A percentile compares a stretch with the other conserved stretches of the same genome.
Evolutionary conservation across 2,888 invertebrate species (phyloP).

Genomic region (Monopis laevigella): DNA sequence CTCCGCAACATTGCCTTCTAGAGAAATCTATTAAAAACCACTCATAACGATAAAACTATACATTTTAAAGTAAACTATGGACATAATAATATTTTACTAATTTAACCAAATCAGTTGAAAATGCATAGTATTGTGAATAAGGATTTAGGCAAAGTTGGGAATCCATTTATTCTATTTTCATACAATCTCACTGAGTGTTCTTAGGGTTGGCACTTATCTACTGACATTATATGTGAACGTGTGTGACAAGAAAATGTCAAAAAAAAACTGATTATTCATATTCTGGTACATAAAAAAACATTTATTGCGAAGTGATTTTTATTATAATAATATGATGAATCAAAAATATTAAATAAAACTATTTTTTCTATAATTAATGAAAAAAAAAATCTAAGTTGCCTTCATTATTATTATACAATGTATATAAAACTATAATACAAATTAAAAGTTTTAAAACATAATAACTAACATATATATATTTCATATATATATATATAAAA

Average conservation of each 20-base stretch:
- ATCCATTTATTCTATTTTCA: neutral
- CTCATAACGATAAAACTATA: neutral
- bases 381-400: too few species aligned
- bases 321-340: too few species aligned
- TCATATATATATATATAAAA: too few species aligned
- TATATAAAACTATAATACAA: too few species aligned
- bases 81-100: neutral
- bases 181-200: neutral
- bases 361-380: too few species aligned
- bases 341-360: too few species aligned
- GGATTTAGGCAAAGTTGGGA: neutral
- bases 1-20: neutral
- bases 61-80: neutral
- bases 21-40: neutral
- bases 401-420: too few species aligned
- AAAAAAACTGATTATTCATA: too few species aligned
- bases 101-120: neutral
- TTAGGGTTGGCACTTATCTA: neutral
- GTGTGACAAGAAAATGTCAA: neutral
- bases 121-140: neutral
- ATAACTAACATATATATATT: too few species aligned
- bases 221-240: neutral
- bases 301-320: too few species aligned
- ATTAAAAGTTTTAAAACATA: too few species aligned
- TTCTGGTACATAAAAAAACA: too few species aligned